Conservation (phyloP, 2,113 vertebrate genomes). For the Nerophis lumbriciformis region DNA sequence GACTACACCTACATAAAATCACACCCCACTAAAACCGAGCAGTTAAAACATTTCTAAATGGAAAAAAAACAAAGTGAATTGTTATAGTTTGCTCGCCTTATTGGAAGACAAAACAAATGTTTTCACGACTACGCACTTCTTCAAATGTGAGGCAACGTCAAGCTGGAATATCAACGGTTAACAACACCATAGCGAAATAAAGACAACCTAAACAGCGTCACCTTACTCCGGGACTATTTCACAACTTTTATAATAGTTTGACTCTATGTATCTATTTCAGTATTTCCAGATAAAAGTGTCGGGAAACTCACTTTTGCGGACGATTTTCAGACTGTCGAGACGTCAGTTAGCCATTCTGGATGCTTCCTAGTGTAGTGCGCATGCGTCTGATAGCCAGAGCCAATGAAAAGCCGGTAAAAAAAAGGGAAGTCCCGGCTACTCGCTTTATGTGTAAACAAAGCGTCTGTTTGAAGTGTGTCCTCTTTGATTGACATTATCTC, state of each 20-base stretch:
- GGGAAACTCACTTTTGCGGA: conserved; percentile 33
- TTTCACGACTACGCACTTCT: not conserved
- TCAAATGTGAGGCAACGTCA: not conserved
- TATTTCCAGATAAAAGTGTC: accelerated
- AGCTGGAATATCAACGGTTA: not conserved
- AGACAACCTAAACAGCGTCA: not conserved
- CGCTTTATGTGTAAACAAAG: conserved; percentile 32
- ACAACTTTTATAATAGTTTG: not conserved
- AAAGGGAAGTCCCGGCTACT: conserved; percentile 17
- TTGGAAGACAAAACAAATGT: too few species aligned
- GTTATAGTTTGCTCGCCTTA: too few species aligned
- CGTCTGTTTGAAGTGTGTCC: not conserved
- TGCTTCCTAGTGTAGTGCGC: conserved; percentile 34
- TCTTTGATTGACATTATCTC: not conserved
- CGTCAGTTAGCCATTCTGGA: not conserved
- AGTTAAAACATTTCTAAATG: too few species aligned
- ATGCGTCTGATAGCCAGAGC: conserved; percentile 27
- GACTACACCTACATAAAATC: too few species aligned
- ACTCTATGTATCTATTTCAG: not conserved
- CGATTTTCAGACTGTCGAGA: conserved; percentile 1
- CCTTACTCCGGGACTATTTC: not conserved
- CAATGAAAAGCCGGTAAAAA: conserved; percentile 33
- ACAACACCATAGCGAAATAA: not conserved
- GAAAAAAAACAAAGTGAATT: too few species aligned
- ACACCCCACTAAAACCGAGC: too few species aligned